Conservation (phyloP, 2,797 vertebrate genomes). For the Setipinna tenuifilis region DNA sequence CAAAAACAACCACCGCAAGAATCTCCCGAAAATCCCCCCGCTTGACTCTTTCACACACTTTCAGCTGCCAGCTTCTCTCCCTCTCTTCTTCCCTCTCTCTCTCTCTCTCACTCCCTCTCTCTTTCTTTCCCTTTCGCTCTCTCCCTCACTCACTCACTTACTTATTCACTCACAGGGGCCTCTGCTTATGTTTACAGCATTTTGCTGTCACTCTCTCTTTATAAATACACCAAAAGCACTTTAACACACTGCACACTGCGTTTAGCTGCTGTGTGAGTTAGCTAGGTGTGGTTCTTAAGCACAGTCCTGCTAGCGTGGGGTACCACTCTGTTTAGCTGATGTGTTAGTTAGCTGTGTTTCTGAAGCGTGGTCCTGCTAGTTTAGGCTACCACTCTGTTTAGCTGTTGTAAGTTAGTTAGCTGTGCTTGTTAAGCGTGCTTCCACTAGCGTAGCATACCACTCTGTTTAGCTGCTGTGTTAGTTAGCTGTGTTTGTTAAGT, state of each 20-base stretch:
- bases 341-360: too few species aligned
- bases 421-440: too few species aligned
- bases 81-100: neutral
- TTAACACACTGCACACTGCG: neutral
- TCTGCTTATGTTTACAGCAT: neutral
- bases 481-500: too few species aligned
- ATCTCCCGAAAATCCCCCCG: neutral
- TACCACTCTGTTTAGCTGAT: too few species aligned
- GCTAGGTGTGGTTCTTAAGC: neutral
- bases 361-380: too few species aligned
- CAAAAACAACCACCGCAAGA: neutral
- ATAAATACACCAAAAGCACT: neutral
- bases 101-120: slow-evolving; percentile 1
- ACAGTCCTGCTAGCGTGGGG: too few species aligned
- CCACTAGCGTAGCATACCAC: too few species aligned
- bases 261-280: neutral
- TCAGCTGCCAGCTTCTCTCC: neutral
- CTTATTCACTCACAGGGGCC: neutral
- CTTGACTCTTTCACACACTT: too few species aligned
- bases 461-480: too few species aligned
- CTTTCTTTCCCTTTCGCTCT: neutral
- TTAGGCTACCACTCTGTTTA: too few species aligned
- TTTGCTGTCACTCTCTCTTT: neutral
- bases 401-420: too few species aligned
- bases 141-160: neutral